Evolutionary conservation across 2,888 invertebrate genomes (phyloP), one percentile per base, ranked within the genome.

Genomic region (Pherbina coryleti): DNA sequence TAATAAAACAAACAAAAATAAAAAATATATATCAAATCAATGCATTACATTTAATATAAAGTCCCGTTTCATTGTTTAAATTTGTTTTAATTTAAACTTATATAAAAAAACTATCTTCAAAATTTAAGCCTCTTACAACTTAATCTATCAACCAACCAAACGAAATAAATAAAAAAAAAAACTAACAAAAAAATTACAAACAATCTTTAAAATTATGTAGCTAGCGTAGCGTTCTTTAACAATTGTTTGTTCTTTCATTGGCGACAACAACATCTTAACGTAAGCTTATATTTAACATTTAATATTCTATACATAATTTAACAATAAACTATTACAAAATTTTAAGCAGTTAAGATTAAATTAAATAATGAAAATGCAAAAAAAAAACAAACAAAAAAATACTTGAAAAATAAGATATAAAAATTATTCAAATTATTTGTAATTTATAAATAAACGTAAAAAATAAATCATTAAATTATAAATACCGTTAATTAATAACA

Each of bases 181-280:
- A 57, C 19, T 7, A 51, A 49, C 71, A 73, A 66, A 34, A 66
- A 76, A 67, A 75, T 71, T 31, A 77, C 79, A 79, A 44, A 79
- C 57, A 81, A 80, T 82, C 75, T 78, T 75, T 70, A 76, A 72
- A 74, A 80, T 78, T 64, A 28, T 57, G 74, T 75, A 75, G 75
- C 37, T 75, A 75, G 75, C 55, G 75, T 75, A 75, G 66, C 66
- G 64, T 75, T 75, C 75, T 67, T 66, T 49, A 60, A 60, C 67
- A 55, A 51, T 66, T 66, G 66, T 75, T 72, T 60, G 60, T 69
- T 44, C 44, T 11, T 25, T 75, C 55, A 67, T 28, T 37, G 22
- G 34, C 14, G 8, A 53, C 44, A 62, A 62, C 19, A 75, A 67
- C 37, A 75, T 67, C 37, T 55, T 49, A 67, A 66, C 28, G 25